phyloP scores from a whole-genome alignment of 1,140 invertebrate species.

The Eulimnadia texana region DNA sequence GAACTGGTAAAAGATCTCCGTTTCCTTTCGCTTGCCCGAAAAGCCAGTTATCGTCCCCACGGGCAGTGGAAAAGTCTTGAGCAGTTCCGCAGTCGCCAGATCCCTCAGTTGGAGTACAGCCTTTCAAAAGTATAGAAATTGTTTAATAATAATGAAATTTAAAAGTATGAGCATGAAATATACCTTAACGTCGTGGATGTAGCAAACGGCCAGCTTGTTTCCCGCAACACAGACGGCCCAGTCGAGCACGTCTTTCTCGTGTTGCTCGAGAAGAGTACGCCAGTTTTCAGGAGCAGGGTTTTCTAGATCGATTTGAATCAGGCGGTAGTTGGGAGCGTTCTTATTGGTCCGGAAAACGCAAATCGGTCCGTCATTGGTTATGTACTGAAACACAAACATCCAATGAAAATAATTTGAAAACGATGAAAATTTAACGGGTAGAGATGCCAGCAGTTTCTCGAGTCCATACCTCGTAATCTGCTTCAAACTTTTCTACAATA shows the following conservation, averaged over 20 bases:
- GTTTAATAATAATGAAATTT: not conserved
- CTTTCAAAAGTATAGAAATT: conserved; percentile 33
- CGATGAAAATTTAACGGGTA: not conserved
- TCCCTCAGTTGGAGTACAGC: conserved; percentile 68
- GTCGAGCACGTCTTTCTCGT: conserved; percentile 74
- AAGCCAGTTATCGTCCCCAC: conserved; percentile 74
- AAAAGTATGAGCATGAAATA: conserved; percentile 11
- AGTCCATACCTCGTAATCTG: conserved; percentile 72
- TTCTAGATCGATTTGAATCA: conserved; percentile 77
- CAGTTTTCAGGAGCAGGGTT: conserved; percentile 63
- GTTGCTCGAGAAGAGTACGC: conserved; percentile 67
- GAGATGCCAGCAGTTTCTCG: conserved; percentile 1
- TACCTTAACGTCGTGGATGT: conserved; percentile 91
- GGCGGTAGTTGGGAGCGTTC: conserved; percentile 75
- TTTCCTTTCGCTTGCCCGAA: conserved; percentile 67
- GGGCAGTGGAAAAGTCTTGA: conserved; percentile 60
- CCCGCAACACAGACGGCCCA: conserved; percentile 67
- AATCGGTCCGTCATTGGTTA: conserved; percentile 72
- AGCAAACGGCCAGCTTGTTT: conserved; percentile 78
- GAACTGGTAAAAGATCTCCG: conserved; percentile 87
- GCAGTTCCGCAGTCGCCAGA: conserved; percentile 51
- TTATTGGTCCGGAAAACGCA: conserved; percentile 87
- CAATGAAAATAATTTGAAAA: not conserved
- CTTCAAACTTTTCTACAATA: conserved; percentile 78
- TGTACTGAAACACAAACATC: conserved; percentile 46